Percentiles rank a stretch among this genome's conserved stretches.
phyloP scores from a whole-genome alignment of 2,797 vertebrate genomes.

The Girardinus metallicus region DNA sequence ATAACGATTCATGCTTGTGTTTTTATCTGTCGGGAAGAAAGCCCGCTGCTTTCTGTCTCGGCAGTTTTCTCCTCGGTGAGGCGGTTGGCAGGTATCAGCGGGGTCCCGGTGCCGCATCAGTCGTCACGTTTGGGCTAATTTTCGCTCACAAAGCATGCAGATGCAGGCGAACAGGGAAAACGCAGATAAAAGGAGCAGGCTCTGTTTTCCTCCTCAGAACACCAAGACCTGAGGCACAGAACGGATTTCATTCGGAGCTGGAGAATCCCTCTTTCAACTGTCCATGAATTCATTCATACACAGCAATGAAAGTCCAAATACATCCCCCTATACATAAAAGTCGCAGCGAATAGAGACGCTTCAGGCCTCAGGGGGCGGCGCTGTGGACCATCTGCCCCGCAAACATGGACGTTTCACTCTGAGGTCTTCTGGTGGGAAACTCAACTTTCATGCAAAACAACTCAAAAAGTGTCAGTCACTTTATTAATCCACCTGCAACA shows the following conservation, averaged over 20 bases:
- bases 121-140: slow-evolving; percentile 72
- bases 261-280: slow-evolving; percentile 62
- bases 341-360: slow-evolving; percentile 36
- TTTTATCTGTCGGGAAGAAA: slow-evolving; percentile 69
- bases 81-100: slow-evolving; percentile 62
- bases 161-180: slow-evolving; percentile 63
- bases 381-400: slow-evolving; percentile 25
- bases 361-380: slow-evolving; percentile 28
- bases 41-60: slow-evolving; percentile 61
- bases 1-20: slow-evolving; percentile 70
- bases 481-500: no score
- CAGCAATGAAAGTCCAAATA: slow-evolving; percentile 69
- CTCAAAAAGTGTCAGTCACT: no score
- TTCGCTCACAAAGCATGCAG: slow-evolving; percentile 60
- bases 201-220: slow-evolving; percentile 56
- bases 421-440: background rate
- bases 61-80: slow-evolving; percentile 55
- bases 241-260: slow-evolving; percentile 55
- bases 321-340: slow-evolving; percentile 49
- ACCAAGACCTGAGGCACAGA: slow-evolving; percentile 58
- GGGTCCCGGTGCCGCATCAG: slow-evolving; percentile 61
- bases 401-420: slow-evolving; percentile 37
- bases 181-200: slow-evolving; percentile 67
- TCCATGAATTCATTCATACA: slow-evolving; percentile 69
- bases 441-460: no score